Evolutionary conservation across 2,797 vertebrate species (phyloP), one percentile per base, ranked within the genome.

Genomic region (Chelon auratus): DNA sequence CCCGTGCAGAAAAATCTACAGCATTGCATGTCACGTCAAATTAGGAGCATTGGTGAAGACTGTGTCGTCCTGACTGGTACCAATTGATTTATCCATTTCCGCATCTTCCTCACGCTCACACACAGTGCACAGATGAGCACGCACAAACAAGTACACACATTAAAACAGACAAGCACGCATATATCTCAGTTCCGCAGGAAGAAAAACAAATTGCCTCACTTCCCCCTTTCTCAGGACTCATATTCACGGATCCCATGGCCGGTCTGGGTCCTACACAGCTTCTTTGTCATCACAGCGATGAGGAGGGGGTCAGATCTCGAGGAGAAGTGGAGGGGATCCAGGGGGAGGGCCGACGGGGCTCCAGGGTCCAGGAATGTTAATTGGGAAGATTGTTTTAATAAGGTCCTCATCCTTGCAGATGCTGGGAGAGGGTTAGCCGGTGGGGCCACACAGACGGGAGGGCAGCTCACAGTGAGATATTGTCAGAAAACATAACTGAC

Each of bases 351-450:
- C 20, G 56, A 33, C 20, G 68, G 84, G 82, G 85, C 77, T 93
- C 87, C 80, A 68, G 86, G 87, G 88, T 85, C 85, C 85, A 87
- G 84, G 93, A 94, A 94, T 94, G 91, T 93, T 93, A 94, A 94
- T 94, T 94, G 87, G 90, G 70, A 88, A 93, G 92, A 94, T 93
- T 94, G 92, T 94, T 94, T 93, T 93, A 94, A 94, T 93, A 94
- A 93, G 92, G 74, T 87, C 90, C 91, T 84, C 90, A 86, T 91
- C 80, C 84, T 78, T 91, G 87, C 89, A 88, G 89, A 92, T 86
- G 87, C 87, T 83, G 90, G 80, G 84, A 84, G 85, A 82, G 78
- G 60, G 83, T 67, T 80, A 69, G 80, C 68, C 33, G 39, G 66
- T 58, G 81, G 77, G 83, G 85, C 87, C 87, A 88, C 88, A 88